A percentile compares a stretch with the other conserved stretches of the same genome.
These are phyloP conservation scores for Melinopterus prodromus DNA, from an alignment of 2,888 invertebrate genomes.

Conservation along the genomic window DNA sequence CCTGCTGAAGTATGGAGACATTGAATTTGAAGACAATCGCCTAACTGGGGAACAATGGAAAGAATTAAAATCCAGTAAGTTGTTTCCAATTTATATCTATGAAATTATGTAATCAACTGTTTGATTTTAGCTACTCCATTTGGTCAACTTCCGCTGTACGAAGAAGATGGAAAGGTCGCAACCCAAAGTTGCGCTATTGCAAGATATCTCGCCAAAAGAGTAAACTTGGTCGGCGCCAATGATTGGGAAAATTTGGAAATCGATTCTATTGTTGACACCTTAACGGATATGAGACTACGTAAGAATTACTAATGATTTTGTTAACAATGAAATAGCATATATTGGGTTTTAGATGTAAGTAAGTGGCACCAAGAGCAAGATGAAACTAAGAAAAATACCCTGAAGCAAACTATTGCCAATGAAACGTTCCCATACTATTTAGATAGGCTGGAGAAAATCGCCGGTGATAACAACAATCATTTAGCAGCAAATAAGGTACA, in stretches of 20 bases:
- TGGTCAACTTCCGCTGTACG: conserved; percentile 69
- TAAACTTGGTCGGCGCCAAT: conserved; percentile 63
- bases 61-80: conserved; percentile 32
- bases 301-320: conserved; percentile 47
- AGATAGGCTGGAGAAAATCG: conserved; percentile 27
- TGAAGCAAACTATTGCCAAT: conserved; percentile 19
- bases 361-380: conserved; percentile 20
- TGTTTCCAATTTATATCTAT: too few relatives aligned
- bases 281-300: conserved; percentile 68
- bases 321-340: background rate
- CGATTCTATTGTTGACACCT: conserved; percentile 67
- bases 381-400: conserved; percentile 11
- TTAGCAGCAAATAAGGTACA: conserved; percentile 30
- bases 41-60: conserved; percentile 28
- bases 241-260: conserved; percentile 67
- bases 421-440: conserved; percentile 31
- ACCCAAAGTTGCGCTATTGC: conserved; percentile 67
- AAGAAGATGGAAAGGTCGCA: conserved; percentile 67
- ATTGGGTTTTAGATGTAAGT: conserved; percentile 12
- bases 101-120: conserved; percentile 7
- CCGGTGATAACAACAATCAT: conserved; percentile 27
- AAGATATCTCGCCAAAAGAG: conserved; percentile 69
- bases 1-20: conserved; percentile 32
- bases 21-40: conserved; percentile 34
- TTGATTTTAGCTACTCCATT: conserved; percentile 64